These are phyloP conservation scores for Trissoscelio sp. DNA, from an alignment of 2,888 invertebrate genomes.

Conservation along the genomic window DNA sequence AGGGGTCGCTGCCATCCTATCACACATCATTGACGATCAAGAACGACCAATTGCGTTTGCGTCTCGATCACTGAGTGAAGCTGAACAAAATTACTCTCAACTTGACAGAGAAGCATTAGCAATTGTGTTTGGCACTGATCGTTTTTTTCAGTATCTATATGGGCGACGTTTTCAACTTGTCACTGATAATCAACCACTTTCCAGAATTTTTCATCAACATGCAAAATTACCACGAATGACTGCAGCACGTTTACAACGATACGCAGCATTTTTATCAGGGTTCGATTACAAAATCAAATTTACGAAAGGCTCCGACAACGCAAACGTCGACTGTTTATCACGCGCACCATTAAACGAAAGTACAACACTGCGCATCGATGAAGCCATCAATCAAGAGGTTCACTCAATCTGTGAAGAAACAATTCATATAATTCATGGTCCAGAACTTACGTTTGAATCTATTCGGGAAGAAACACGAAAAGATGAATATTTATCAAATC, in stretches of 20 bases:
- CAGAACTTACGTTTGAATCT: slow-evolving; percentile 16
- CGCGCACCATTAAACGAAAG: neutral
- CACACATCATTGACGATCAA: slow-evolving; percentile 73
- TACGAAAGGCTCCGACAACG: slow-evolving; percentile 19
- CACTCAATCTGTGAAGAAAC: slow-evolving; percentile 5
- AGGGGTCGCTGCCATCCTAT: slow-evolving; percentile 74
- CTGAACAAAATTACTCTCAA: slow-evolving; percentile 69
- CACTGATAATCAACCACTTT: slow-evolving; percentile 79
- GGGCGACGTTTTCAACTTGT: slow-evolving; percentile 72
- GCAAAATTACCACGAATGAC: slow-evolving; percentile 48
- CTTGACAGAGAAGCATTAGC: slow-evolving; percentile 71
- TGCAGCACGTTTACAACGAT: slow-evolving; percentile 46
- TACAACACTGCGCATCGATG: neutral
- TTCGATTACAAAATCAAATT: slow-evolving; percentile 38
- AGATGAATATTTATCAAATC: neutral
- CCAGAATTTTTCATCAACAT: slow-evolving; percentile 55
- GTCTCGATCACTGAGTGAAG: slow-evolving; percentile 62
- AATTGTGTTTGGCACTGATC: slow-evolving; percentile 69
- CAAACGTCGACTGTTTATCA: slow-evolving; percentile 48
- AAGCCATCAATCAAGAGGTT: slow-evolving; percentile 14
- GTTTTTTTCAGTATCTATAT: slow-evolving; percentile 71
- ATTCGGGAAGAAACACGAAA: slow-evolving; percentile 13
- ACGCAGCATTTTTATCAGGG: slow-evolving; percentile 41
- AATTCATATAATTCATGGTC: slow-evolving; percentile 3
- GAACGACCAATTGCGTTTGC: slow-evolving; percentile 72